Conservation (phyloP, 2,888 invertebrate genomes). For the Andrena marginata region DNA sequence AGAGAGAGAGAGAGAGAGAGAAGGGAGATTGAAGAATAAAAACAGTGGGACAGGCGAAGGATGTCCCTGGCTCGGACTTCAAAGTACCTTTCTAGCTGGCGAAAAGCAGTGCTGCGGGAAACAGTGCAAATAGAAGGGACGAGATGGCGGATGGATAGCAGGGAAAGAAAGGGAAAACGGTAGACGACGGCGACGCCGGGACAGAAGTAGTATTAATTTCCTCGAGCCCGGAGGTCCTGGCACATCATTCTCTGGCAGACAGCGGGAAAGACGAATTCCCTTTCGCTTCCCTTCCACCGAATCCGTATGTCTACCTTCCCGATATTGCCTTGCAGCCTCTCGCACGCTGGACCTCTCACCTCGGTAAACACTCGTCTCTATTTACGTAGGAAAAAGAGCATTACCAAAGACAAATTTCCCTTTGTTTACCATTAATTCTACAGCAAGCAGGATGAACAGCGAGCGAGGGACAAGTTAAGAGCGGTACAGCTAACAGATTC, state of each 20-base stretch:
- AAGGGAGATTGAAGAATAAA: conserved; percentile 17
- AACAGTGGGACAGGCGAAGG: conserved; percentile 40
- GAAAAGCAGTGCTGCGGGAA: conserved; percentile 63
- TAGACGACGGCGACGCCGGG: conserved; percentile 47
- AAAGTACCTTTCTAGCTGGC: conserved; percentile 66
- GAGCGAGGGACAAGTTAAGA: conserved; percentile 30
- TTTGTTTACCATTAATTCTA: conserved; percentile 45
- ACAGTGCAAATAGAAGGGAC: conserved; percentile 65
- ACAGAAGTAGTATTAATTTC: conserved; percentile 78
- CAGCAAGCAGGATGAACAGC: neutral
- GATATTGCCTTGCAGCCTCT: conserved; percentile 50
- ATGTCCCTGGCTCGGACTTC: conserved; percentile 70
- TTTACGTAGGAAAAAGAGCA: conserved; percentile 28
- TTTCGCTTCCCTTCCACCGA: conserved; percentile 44
- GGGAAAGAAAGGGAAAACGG: conserved; percentile 58
- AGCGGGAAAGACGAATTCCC: conserved; percentile 60
- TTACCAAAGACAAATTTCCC: conserved; percentile 41
- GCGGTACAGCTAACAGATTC: conserved; percentile 32
- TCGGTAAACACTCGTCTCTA: neutral
- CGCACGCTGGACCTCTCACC: conserved; percentile 1
- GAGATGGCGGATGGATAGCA: conserved; percentile 45
- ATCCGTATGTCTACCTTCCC: conserved; percentile 28
- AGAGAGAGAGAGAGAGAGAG: neutral
- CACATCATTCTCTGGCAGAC: conserved; percentile 71
- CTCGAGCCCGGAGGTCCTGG: conserved; percentile 68